Evolutionary conservation across 2,888 invertebrate genomes (phyloP).

Genomic region (Heliconius erato): DNA sequence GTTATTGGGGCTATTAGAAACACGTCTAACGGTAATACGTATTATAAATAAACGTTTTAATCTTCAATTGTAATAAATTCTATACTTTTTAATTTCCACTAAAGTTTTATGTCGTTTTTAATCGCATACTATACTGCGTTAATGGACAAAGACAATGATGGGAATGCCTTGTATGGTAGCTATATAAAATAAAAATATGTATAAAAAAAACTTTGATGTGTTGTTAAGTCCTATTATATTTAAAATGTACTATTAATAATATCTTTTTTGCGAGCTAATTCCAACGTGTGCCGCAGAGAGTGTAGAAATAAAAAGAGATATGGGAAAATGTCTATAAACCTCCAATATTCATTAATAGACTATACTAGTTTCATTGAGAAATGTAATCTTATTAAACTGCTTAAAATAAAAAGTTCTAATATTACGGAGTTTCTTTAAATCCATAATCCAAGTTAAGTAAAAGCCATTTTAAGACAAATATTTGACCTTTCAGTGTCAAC

Average conservation of each 20-base stretch:
- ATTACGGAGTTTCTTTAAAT: too few species aligned
- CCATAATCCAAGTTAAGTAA: background rate
- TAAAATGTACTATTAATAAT: background rate
- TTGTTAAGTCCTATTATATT: background rate
- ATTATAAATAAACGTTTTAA: constrained; percentile 5
- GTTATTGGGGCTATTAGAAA: constrained; percentile 15
- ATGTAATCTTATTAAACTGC: too few species aligned
- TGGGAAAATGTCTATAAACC: too few species aligned
- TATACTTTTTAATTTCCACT: background rate
- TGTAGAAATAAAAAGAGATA: too few species aligned
- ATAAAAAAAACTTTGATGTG: too few species aligned
- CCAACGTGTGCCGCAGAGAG: background rate
- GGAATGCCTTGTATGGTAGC: background rate
- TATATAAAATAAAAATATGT: too few species aligned
- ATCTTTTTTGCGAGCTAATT: too few species aligned
- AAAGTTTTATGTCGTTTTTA: background rate
- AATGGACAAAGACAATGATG: background rate
- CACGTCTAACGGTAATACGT: background rate
- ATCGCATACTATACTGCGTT: background rate
- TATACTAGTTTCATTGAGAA: too few species aligned
- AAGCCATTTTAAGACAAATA: background rate
- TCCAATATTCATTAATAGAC: too few species aligned
- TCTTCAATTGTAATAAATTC: background rate
- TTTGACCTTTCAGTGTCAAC: background rate
- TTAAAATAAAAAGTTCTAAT: too few species aligned